These are phyloP conservation scores for Capitulum mitella DNA, from an alignment of 2,888 invertebrate genomes.

Conservation along the genomic window DNA sequence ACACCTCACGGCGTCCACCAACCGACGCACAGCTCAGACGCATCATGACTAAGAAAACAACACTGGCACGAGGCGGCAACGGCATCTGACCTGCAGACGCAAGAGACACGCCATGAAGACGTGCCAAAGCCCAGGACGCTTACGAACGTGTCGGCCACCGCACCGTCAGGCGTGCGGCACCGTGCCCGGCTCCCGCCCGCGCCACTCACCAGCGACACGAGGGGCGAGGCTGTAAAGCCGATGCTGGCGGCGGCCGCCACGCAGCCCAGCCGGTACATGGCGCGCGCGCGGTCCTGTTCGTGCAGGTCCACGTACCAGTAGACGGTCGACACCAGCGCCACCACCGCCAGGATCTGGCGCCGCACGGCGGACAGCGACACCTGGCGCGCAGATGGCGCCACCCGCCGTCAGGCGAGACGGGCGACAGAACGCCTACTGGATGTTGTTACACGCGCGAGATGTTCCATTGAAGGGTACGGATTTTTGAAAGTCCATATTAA, in stretches of 20 bases:
- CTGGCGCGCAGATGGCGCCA: neutral
- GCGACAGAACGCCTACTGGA: neutral
- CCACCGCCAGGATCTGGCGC: neutral
- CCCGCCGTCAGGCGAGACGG: neutral
- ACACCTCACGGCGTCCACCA: too few species aligned
- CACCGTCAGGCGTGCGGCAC: too few species aligned
- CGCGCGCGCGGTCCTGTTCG: neutral
- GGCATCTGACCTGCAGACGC: too few species aligned
- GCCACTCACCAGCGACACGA: slow-evolving; percentile 42
- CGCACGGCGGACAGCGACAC: slow-evolving; percentile 6
- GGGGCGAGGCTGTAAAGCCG: slow-evolving; percentile 43
- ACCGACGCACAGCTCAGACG: too few species aligned
- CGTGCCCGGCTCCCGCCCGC: too few species aligned
- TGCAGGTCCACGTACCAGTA: slow-evolving; percentile 1
- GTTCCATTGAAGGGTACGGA: too few species aligned
- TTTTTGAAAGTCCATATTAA: too few species aligned
- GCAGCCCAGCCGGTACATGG: slow-evolving; percentile 37
- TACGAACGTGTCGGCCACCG: too few species aligned
- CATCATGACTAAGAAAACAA: too few species aligned
- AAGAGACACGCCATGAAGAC: too few species aligned
- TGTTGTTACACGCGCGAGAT: neutral
- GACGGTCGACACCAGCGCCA: neutral
- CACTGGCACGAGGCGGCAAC: too few species aligned
- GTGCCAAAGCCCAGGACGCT: neutral
- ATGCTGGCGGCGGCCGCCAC: slow-evolving; percentile 43